Base-by-base conservation (phyloP, 2,888 invertebrate species). In the Poecilus cupreus region DNA sequence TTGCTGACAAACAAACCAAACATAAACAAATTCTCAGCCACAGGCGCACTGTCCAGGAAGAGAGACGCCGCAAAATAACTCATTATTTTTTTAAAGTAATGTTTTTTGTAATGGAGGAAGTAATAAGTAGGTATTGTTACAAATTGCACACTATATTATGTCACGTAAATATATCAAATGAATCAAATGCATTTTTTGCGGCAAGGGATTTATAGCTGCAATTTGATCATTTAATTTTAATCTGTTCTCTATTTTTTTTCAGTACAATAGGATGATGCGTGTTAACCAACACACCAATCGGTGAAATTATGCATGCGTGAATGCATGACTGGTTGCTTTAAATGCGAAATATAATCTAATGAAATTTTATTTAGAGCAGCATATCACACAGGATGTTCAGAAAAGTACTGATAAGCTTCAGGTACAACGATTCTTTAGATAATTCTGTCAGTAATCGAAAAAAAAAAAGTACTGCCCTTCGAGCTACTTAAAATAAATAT, bases 1-100 rank as follows among this genome's bases (percentile, higher is more conserved):
- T 13, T 60, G 4, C 26, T 60, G n/a, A n/a, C 26, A 60, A 60
- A 60, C 60, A 60, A 26, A 60, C 60, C 60, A n/a, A 51, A 60
- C 26, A 22, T 26, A 60, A 60, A 60, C 60, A 60, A 6, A 32
- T 32, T 32, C 32, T 6, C 32, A 32, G 0, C 32, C 8, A 3
- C 43, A 43, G 3, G 10, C 43, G n/a, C 43, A 43, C 5, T n/a
- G n/a, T n/a, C n/a, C 11, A 13, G 13, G 43, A 43, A 43, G 13
- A 43, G 43, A 2, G 13, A 60, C 60, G n/a, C 11, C 22, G 18
- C 18, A 13, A 4, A 2, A 4, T 10, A 46, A n/a, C 46, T 13
- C 46, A 46, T 1, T n/a, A n/a, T n/a, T n/a, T n/a, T 32, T 32
- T 32, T 32, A 32, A 6, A 32, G 32, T 6, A 32, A 32, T 32